Base-by-base conservation (phyloP, 2,113 vertebrate genomes). In the Actenoides lindsayi region DNA sequence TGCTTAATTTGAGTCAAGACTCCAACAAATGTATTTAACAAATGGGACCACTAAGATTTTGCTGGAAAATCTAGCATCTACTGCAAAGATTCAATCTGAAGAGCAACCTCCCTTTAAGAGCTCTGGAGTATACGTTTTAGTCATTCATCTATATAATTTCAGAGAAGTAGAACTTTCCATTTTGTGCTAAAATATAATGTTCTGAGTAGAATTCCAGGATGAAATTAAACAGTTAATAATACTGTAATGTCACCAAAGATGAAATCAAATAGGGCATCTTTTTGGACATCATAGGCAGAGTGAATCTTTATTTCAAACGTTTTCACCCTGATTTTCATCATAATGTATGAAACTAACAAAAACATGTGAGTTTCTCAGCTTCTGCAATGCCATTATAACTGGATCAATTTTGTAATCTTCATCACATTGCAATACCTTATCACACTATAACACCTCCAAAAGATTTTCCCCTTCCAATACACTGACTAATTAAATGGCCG, bases 1-100 rank as follows among this genome's bases (percentile, higher is more conserved):
- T 67, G 81, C 78, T 93, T 87, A 85, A 56, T 53, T 71, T 92
- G 31, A 89, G 31, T 89, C 91, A 85, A 75, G 50, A 73, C 54
- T 91, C 91, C 83, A 78, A 91, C 82, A 93, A 94, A 94, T 95
- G 84, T 56, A 89, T 74, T 92, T 92, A 95, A 70, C 93, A 97
- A 94, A 92, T 91, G 89, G 23, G 11, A 82, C 46, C 30, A 48
- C 35, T 76, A 82, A 17, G 13, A 42, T 81, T 54, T 71, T 87
- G 25, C 12, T 64, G 70, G 89, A 96, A 95, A 96, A 95, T 24
- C 33, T 0, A 60, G 39, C 46, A 80, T 39, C 68, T 77, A 85
- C 54, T 69, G 84, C 54, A 96, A 83, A 82, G 67, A 83, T 69
- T 73, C 57, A 90, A 87, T 95, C 13, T 5, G 91, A 69, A 63